A percentile compares a stretch with the other conserved stretches of the same genome.
phyloP scores from a whole-genome alignment of 2,113 vertebrate genomes.

The Jacana jacana region DNA sequence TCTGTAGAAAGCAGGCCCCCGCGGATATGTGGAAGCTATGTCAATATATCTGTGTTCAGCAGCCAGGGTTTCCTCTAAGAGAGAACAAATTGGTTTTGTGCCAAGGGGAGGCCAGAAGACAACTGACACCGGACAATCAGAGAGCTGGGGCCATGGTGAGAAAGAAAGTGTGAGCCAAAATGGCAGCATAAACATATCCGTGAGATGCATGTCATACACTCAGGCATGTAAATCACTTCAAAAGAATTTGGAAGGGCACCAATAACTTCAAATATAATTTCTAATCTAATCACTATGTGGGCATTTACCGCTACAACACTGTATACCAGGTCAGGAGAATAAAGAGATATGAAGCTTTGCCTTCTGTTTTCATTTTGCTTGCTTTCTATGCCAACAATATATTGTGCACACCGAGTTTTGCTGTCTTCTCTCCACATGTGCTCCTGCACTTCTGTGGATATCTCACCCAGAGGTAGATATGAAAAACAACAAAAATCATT shows the following conservation, averaged over 20 bases:
- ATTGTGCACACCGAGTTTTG: background rate
- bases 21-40: conserved; percentile 30
- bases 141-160: fast-evolving
- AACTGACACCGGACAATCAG: background rate
- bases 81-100: background rate
- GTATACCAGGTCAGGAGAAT: background rate
- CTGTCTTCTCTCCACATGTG: background rate
- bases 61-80: conserved; percentile 2
- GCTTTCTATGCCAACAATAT: background rate
- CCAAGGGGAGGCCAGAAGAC: conserved; percentile 12
- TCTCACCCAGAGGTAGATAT: background rate
- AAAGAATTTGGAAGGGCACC: background rate
- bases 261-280: background rate
- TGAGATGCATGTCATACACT: background rate
- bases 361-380: background rate
- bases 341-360: background rate
- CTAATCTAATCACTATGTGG: background rate
- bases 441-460: background rate
- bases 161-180: background rate
- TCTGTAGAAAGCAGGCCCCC: background rate
- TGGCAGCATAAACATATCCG: background rate
- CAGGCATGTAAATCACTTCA: background rate
- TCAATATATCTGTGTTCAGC: conserved; percentile 30
- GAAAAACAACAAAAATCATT: background rate
- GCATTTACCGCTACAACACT: background rate